Percentiles rank a stretch among this genome's conserved stretches.
Conservation (phyloP, 2,797 vertebrate genomes). For the Gymnopithys bicolor region DNA sequence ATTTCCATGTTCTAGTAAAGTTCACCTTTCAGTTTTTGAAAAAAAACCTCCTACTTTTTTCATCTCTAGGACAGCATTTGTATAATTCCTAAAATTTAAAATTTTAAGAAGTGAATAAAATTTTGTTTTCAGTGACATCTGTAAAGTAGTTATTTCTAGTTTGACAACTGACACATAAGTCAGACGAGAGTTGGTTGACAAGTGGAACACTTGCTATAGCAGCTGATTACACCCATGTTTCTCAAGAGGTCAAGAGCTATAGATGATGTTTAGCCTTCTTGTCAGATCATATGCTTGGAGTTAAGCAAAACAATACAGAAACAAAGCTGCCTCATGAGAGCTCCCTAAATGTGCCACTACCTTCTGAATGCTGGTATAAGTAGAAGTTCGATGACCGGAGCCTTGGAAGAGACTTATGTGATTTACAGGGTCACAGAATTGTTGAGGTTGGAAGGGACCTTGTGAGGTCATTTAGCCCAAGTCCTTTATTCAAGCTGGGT, state of each 20-base stretch:
- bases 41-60: background rate
- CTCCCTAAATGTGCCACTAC: background rate
- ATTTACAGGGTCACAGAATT: background rate
- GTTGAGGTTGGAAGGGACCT: background rate
- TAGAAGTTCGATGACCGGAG: background rate
- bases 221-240: background rate
- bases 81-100: background rate
- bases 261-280: background rate
- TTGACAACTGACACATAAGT: background rate
- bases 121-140: background rate
- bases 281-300: background rate
- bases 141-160: background rate
- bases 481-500: background rate
- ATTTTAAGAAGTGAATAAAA: background rate
- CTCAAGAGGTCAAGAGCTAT: background rate
- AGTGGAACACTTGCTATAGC: background rate
- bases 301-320: background rate
- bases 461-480: background rate
- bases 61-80: background rate
- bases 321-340: background rate
- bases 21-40: background rate
- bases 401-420: background rate
- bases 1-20: background rate
- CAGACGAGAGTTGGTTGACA: background rate
- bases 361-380: background rate